phyloP scores from a whole-genome alignment of 2,113 vertebrate genomes.

The Bettongia penicillata region DNA sequence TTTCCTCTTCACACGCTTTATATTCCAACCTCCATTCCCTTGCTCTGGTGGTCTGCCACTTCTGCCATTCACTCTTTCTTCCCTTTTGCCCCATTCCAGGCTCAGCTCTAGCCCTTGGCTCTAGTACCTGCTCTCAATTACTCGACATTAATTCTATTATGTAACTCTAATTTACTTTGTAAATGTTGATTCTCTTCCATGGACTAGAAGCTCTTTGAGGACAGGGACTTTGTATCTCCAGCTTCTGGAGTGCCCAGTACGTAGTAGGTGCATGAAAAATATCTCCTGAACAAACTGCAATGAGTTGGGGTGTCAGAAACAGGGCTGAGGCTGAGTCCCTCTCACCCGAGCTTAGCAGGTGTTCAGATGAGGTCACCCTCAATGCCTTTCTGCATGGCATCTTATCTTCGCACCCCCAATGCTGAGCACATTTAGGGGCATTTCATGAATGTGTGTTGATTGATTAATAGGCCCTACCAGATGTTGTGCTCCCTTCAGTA shows the following conservation, averaged over 20 bases:
- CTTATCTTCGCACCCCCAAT: neutral
- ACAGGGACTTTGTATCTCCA: neutral
- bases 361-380: neutral
- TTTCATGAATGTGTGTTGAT: neutral
- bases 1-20: no score
- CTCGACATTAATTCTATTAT: no score
- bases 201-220: neutral
- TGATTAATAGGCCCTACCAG: neutral
- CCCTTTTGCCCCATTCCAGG: no score
- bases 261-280: neutral
- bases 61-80: no score
- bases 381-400: neutral
- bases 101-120: no score
- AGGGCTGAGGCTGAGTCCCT: neutral
- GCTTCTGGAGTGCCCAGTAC: neutral
- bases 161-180: neutral
- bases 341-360: rapidly evolving
- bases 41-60: no score
- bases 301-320: neutral
- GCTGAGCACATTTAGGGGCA: neutral
- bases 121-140: no score
- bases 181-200: neutral
- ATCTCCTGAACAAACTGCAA: neutral
- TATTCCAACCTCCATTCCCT: no score
- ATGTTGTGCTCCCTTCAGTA: neutral